Evolutionary conservation across 2,888 invertebrate species (phyloP), one percentile per base, ranked within the genome.

Genomic region (Drosophila rubida): DNA sequence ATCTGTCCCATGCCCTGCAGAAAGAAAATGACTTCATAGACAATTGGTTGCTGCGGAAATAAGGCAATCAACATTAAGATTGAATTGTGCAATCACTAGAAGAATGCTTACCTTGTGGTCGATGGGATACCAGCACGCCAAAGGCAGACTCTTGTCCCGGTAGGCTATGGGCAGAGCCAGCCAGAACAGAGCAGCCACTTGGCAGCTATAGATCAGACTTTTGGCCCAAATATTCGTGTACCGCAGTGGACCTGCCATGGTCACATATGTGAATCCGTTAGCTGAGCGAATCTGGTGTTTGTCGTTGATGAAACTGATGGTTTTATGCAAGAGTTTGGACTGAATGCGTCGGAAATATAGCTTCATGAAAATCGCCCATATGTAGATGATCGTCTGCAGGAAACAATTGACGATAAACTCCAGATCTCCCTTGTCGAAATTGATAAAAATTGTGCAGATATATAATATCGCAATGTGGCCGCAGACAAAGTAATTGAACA

Each of bases 1-100:
- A 90, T 70, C 70, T 91, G 91, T 0, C 88, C 90, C 45, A 89
- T 65, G 6, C 80, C 82, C 71, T 91, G 91, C 8, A 91, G 68
- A 37, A 88, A 66, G 41, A 85, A 89, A 9, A 87, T 61, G 1
- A 60, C 11, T 58, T 85, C 83, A 58, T 85, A 89, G 19, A 87
- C 66, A 23, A 74, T 9, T 0, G 87, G 80, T 69, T 79, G 65
- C 89, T 88, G 30, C n/a, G 8, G 6, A 11, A 23, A 7, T n/a
- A 7, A 3, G 30, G 4, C 11, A 35, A 7, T 11, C 14, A n/a
- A 1, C 3, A 8, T 8, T 7, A 2, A 0, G 7, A 8, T 16
- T 16, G n/a, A 19, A 0, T 2, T 4, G 1, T 4, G 19, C 4
- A 14, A 23, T 44, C 13, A 8, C 1, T 11, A 1, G 11, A 8